A percentile compares a stretch with the other conserved stretches of the same genome.
phyloP scores from a whole-genome alignment of 2,888 invertebrate genomes.

The Apamea crenata region DNA sequence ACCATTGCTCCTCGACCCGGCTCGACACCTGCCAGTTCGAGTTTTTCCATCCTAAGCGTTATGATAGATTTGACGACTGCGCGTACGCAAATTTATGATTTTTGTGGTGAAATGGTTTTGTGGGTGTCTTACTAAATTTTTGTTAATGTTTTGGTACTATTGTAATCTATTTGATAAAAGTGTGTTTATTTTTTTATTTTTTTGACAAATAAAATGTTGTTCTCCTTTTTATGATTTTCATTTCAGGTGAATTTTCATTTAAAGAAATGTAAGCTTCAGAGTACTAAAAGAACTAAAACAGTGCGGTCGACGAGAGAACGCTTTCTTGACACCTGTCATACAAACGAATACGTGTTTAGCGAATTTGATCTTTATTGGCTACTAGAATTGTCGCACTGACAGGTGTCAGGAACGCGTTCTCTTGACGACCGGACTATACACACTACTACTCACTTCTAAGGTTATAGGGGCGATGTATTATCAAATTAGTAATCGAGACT shows the following conservation, averaged over 20 bases:
- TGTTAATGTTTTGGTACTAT: constrained; percentile 14
- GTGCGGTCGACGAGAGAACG: no score
- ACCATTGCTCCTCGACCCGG: constrained; percentile 72
- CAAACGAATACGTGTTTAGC: no score
- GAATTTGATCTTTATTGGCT: no score
- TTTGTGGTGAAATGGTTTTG: constrained; percentile 33
- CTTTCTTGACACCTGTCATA: no score
- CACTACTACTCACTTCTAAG: neutral
- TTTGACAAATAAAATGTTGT: constrained; percentile 46
- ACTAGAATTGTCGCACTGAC: neutral
- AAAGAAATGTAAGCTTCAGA: neutral
- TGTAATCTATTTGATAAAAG: constrained; percentile 10
- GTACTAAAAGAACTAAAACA: neutral
- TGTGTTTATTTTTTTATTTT: constrained; percentile 3
- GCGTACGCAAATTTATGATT: constrained; percentile 77
- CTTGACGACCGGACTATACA: neutral
- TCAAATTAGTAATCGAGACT: neutral
- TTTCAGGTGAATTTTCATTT: constrained; percentile 3
- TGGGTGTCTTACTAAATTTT: constrained; percentile 44
- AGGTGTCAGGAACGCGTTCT: neutral
- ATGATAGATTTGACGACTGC: constrained; percentile 78
- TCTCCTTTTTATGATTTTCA: constrained; percentile 17
- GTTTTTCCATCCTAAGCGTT: constrained; percentile 75
- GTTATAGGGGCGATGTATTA: neutral
- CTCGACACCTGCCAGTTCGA: constrained; percentile 74